Evolutionary conservation across 2,888 invertebrate genomes (phyloP), one percentile per base, ranked within the genome.

Genomic region (Drosophila neoperkinsi): DNA sequence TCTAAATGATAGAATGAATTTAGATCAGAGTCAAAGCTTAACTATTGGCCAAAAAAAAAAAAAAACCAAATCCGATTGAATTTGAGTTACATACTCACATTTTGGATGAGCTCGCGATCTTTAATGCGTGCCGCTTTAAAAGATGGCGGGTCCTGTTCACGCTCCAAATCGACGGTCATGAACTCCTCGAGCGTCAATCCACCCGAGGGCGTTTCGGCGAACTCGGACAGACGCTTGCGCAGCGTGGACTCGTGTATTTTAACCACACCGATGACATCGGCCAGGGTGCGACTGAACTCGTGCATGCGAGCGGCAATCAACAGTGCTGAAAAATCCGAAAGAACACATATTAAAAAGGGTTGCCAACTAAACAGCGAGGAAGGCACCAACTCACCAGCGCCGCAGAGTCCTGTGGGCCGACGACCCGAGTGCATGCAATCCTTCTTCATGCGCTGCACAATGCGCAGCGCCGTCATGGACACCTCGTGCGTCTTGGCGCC

Each of bases 401-500:
- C 99, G 94, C 99, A 99, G 28, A 99, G 95, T 16, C 99, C 99
- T 0, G 99, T 98, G 1, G 99, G 99, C 82, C 99, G 94, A 70
- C 99, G 95, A 10, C 99, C 99, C 1, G 97, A 98, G 92, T 99
- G 98, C 93, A 99, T 97, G 93, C 98, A 99, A 93, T 99, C 99
- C 89, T 98, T 95, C 93, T 99, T 99, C 99, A 99, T 99, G 85
- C 99, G 95, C 93, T 98, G 97, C 30, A 99, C 98, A 71, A 99
- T 94, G 65, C 99, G 95, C 67, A 98, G 94, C 0, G 99, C 99
- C 3, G 99, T 98, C 95, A 97, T 97, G 64, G 97, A 97, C 7
- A 99, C 99, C 92, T 98, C 98, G 90, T 99, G 98, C 16, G 97
- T 97, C 93, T 98, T 98, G 1, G 96, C 96, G 0, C 96, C 98